phyloP scores from a whole-genome alignment of 2,888 invertebrate species.

The Entomobrya multifasciata region DNA sequence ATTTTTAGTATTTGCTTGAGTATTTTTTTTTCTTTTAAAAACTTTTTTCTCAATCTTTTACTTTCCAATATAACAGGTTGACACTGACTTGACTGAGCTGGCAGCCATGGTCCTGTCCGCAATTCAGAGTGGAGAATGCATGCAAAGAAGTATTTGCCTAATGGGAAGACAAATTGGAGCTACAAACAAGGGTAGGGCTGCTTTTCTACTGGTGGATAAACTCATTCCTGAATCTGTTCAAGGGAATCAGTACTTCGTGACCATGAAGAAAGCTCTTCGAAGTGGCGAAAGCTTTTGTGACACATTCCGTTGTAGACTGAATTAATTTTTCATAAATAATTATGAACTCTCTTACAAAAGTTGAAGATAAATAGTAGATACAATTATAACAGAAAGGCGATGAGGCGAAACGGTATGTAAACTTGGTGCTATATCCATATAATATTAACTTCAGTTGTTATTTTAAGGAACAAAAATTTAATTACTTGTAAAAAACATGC shows the following conservation, averaged over 20 bases:
- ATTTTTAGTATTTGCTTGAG: conserved; percentile 24
- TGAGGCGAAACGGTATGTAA: too few relatives aligned
- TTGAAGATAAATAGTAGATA: too few relatives aligned
- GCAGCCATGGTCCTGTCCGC: conserved; percentile 77
- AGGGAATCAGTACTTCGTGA: conserved; percentile 75
- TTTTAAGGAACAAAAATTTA: too few relatives aligned
- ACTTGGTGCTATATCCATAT: too few relatives aligned
- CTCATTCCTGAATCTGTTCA: conserved; percentile 76
- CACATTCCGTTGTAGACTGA: conserved; percentile 70
- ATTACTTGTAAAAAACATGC: too few relatives aligned
- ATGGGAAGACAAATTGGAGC: conserved; percentile 76
- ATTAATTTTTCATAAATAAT: conserved; percentile 12
- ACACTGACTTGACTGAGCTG: conserved; percentile 75
- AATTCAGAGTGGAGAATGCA: conserved; percentile 77
- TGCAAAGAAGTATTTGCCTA: conserved; percentile 78
- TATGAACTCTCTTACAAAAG: too few relatives aligned
- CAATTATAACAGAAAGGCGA: too few relatives aligned
- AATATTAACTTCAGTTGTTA: too few relatives aligned
- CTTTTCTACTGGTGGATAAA: conserved; percentile 74
- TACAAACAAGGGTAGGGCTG: conserved; percentile 68
- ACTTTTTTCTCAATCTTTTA: conserved; percentile 58
- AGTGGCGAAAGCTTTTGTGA: conserved; percentile 74
- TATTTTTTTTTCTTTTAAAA: conserved; percentile 70
- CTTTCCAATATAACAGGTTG: conserved; percentile 57
- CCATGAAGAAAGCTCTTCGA: conserved; percentile 73